Base-by-base conservation (phyloP, 1,140 invertebrate genomes). In the Ganaspis sp. region DNA sequence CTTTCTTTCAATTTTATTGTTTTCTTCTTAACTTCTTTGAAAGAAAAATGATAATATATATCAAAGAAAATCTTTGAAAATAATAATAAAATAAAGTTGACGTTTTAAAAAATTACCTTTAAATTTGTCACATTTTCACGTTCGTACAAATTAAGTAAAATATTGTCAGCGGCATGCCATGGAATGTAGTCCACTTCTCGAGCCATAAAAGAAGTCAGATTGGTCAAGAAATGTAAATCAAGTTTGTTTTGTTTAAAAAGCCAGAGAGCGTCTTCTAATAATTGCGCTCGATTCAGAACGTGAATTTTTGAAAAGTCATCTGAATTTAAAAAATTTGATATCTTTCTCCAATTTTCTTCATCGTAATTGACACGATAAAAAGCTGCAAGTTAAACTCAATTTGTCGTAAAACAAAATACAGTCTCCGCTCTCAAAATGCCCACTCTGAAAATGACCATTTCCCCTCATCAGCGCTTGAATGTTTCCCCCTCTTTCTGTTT, bases 271-370 rank as follows among this genome's bases (percentile, higher is more conserved):
- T 97, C 96, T 81, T 96, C 94, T 4, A 97, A 89, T 1, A 97
- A 88, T 87, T 97, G 95, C 1, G 95, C 95, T 73, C 96, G 91
- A 90, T 96, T 97, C 0, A 93, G 87, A 26, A 92, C 88, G 81
- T 95, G 92, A 71, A 97, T 95, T 1, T 81, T 84, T 1, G 86
- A 86, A 78, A 92, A 92, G 9, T 92, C 76, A 1, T 87, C 79
- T 21, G 83, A 80, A 40, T 88, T 90, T 15, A 94, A 81, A 11
- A 90, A 90, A 15, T 83, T 72, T 8, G 84, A 91, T 11, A 94
- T 88, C 1, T 92, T 85, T 19, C 90, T 78, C 93, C 93, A 94
- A 81, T 94, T 94, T 0, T 82, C 79, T 1, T 83, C 23, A 75
- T 94, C 94, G 72, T 94, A 94, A 81, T 94, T 93, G 0, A 94